These are phyloP conservation scores for Wasmannia auropunctata DNA, from an alignment of 1,140 invertebrate genomes.

Conservation along the genomic window DNA sequence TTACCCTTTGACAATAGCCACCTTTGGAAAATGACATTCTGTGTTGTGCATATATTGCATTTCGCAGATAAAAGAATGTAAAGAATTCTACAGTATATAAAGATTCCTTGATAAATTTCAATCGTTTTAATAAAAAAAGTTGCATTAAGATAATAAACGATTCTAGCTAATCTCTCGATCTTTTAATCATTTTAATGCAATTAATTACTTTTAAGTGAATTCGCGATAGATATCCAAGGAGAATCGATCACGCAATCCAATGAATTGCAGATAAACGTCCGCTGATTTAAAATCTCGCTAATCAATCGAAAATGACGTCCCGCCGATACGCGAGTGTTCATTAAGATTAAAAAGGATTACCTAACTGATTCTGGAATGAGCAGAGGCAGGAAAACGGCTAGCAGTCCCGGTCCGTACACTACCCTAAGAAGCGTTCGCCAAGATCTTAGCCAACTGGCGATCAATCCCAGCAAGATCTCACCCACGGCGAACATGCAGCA, in stretches of 20 bases:
- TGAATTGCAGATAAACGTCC: background rate
- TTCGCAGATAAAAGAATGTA: constrained; percentile 28
- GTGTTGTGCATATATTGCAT: background rate
- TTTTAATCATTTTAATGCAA: constrained; percentile 12
- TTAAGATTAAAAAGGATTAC: constrained; percentile 62
- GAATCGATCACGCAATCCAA: background rate
- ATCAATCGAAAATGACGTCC: background rate
- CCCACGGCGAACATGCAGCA: constrained; percentile 91
- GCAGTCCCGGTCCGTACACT: constrained; percentile 88
- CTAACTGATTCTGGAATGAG: constrained; percentile 88
- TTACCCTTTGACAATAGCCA: constrained; percentile 91
- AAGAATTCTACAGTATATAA: constrained; percentile 4
- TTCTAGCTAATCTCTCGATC: background rate
- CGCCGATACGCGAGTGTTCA: background rate
- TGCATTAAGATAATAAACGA: background rate
- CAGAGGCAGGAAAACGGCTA: constrained; percentile 87
- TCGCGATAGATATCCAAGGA: background rate
- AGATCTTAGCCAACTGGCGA: constrained; percentile 89
- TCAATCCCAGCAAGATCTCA: constrained; percentile 88
- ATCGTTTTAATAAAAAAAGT: background rate
- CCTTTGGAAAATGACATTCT: constrained; percentile 81
- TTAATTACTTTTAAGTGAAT: background rate
- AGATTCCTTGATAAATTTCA: background rate
- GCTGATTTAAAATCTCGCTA: background rate
- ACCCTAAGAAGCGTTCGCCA: constrained; percentile 90